Percentiles rank a stretch among this genome's conserved stretches.
These are phyloP conservation scores for Calephelis virginiensis DNA, from an alignment of 1,140 invertebrate species.

Conservation along the genomic window DNA sequence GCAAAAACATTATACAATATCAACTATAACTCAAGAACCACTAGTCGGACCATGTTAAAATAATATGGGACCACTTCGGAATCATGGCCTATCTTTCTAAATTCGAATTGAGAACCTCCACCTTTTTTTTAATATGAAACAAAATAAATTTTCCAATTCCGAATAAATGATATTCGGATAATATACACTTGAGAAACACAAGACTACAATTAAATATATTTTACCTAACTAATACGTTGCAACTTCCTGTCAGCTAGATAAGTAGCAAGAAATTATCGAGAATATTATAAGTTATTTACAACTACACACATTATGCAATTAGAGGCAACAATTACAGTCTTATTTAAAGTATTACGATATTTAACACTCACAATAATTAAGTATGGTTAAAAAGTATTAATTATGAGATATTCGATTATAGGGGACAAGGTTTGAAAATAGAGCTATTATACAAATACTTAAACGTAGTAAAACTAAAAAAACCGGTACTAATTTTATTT, in stretches of 20 bases:
- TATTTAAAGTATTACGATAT: conserved; percentile 25
- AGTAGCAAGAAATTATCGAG: conserved; percentile 14
- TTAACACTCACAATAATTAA: conserved; percentile 8
- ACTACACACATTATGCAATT: conserved; percentile 19
- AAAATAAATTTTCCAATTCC: too few species aligned
- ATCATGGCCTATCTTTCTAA: too few species aligned
- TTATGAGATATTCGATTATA: neutral
- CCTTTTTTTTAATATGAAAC: too few species aligned
- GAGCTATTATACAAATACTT: too few species aligned
- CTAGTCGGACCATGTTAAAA: too few species aligned
- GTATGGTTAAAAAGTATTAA: neutral
- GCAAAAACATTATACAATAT: too few species aligned
- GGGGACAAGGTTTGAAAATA: neutral
- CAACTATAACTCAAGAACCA: too few species aligned
- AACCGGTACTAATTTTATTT: too few species aligned
- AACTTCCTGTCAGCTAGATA: conserved; percentile 4
- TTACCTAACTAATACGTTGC: neutral
- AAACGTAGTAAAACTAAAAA: too few species aligned
- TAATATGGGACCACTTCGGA: too few species aligned
- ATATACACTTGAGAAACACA: neutral
- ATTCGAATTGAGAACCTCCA: too few species aligned
- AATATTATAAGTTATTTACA: conserved; percentile 20
- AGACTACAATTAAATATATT: too few species aligned
- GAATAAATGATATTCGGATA: neutral
- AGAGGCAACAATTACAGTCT: conserved; percentile 31